Base-by-base conservation (phyloP, 2,888 invertebrate species). In the Trichacis sp. region DNA sequence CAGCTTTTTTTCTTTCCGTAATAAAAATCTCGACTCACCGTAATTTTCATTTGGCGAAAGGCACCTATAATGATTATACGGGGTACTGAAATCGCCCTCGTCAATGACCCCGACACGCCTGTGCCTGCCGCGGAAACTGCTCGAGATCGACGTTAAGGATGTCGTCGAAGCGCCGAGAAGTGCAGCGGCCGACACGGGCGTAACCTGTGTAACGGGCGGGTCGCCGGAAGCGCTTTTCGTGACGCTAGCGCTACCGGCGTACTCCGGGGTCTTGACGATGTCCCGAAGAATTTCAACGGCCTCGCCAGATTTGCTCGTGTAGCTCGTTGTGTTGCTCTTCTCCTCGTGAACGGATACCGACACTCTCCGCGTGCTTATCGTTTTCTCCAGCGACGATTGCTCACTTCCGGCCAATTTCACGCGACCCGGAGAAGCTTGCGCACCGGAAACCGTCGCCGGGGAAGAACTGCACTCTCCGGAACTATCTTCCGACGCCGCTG, bases 21-120 rank as follows among this genome's bases (percentile, higher is more conserved):
- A 40, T 5, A 40, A 40, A 12, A 53, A 53, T 8, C n/a, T 24
- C 24, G 20, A 20, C 72, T 74, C 65, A 78, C 82, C 80, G 36
- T 76, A 67, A 69, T 86, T 86, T 73, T 89, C 88, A 68, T 89
- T 90, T 5, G 90, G 90, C 74, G 90, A 90, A 17, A 90, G 85
- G 78, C 90, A 92, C 80, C 91, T 89, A 84, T 92, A 93, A 71
- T 92, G 91, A 77, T 91, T 90, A 81, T 92, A 93, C 1, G 92
- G 91, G 0, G 90, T 90, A 79, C 92, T 91, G 46, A 91, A 86
- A 75, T 92, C 92, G 73, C 87, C 87, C 71, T 88, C 87, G 50
- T 88, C 87, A 17, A 88, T 87, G 42, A 81, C 71, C 47, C 81
- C 79, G 51, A 74, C 70, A 56, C 83, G 73, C 38, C 84, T 75